A percentile compares a stretch with the other conserved stretches of the same genome.
Evolutionary conservation across 2,113 vertebrate species (phyloP).

Genomic region (Malurus melanocephalus): DNA sequence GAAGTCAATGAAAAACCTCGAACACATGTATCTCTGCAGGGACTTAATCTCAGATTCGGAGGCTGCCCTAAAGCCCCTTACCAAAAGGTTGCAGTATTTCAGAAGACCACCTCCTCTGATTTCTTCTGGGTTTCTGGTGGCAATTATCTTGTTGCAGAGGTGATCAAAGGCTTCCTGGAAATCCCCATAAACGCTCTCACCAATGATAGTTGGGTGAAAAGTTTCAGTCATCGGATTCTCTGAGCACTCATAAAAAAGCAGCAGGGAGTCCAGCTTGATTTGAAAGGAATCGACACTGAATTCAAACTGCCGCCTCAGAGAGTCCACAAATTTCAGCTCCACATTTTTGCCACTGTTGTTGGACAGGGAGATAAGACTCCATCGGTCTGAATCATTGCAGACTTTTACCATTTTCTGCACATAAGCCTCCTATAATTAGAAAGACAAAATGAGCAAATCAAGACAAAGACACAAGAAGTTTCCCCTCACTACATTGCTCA

Average conservation of each 20-base stretch:
- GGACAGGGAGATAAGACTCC: slow-evolving; percentile 98
- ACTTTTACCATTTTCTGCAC: slow-evolving; percentile 99
- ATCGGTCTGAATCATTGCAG: slow-evolving; percentile 96
- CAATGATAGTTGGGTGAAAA: slow-evolving; percentile 95
- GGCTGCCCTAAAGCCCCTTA: slow-evolving; percentile 90
- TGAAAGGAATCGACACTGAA: slow-evolving; percentile 99
- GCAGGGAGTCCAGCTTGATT: slow-evolving; percentile 96
- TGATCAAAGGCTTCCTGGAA: slow-evolving; percentile 93
- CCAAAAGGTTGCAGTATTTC: slow-evolving; percentile 98
- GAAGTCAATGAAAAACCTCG: slow-evolving; percentile 98
- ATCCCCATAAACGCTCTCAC: slow-evolving; percentile 95
- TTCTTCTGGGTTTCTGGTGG: slow-evolving; percentile 95
- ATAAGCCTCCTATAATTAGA: slow-evolving; percentile 89
- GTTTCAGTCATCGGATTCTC: slow-evolving; percentile 96
- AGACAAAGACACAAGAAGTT: not conserved
- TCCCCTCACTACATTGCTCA: not conserved
- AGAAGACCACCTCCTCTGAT: slow-evolving; percentile 96
- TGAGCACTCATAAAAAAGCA: slow-evolving; percentile 96
- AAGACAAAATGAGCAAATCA: slow-evolving; percentile 63
- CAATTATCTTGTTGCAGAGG: slow-evolving; percentile 93
- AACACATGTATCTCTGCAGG: slow-evolving; percentile 98
- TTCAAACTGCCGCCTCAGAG: slow-evolving; percentile 95
- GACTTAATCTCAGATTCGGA: slow-evolving; percentile 95
- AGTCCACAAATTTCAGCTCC: slow-evolving; percentile 98
- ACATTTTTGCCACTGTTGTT: slow-evolving; percentile 98